These are phyloP conservation scores for Diplosoma virens DNA, from an alignment of 23 tunicate species.

Conservation along the genomic window DNA sequence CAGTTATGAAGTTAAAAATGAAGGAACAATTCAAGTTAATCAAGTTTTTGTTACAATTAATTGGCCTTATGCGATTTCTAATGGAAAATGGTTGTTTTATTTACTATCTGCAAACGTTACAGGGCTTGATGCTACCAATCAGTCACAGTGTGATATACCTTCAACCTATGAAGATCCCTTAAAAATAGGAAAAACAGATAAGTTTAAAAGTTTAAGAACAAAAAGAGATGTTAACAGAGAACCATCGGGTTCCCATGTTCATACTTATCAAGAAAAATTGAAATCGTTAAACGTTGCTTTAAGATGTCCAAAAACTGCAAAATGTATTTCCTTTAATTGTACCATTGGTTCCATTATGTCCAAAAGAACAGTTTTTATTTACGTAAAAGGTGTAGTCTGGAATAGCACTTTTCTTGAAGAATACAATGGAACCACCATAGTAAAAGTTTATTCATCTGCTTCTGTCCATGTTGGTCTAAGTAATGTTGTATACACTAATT, in stretches of 20 bases:
- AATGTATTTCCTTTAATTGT: constrained; percentile 42
- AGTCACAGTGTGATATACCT: neutral
- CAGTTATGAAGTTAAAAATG: constrained; percentile 56
- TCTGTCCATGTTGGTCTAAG: constrained; percentile 18
- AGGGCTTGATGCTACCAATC: neutral
- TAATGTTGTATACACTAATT: constrained; percentile 42
- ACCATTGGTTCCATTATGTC: constrained; percentile 39
- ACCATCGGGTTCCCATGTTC: neutral
- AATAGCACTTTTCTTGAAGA: constrained; percentile 87
- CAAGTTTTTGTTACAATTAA: constrained; percentile 44
- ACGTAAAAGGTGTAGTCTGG: constrained; percentile 68
- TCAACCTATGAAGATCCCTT: neutral
- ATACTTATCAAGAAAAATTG: neutral
- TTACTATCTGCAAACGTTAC: constrained; percentile 32
- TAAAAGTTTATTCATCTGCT: constrained; percentile 50
- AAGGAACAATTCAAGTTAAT: constrained; percentile 48
- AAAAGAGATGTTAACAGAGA: neutral
- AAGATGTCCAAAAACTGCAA: constrained; percentile 36
- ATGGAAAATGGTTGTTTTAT: constrained; percentile 91
- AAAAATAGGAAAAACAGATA: neutral
- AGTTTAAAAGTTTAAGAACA: neutral
- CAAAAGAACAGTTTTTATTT: constrained; percentile 22
- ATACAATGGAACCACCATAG: constrained; percentile 35
- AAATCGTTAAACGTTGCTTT: neutral
- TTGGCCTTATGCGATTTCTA: constrained; percentile 73